Base-by-base conservation (phyloP, 2,113 vertebrate species). In the Limnothrissa miodon region DNA sequence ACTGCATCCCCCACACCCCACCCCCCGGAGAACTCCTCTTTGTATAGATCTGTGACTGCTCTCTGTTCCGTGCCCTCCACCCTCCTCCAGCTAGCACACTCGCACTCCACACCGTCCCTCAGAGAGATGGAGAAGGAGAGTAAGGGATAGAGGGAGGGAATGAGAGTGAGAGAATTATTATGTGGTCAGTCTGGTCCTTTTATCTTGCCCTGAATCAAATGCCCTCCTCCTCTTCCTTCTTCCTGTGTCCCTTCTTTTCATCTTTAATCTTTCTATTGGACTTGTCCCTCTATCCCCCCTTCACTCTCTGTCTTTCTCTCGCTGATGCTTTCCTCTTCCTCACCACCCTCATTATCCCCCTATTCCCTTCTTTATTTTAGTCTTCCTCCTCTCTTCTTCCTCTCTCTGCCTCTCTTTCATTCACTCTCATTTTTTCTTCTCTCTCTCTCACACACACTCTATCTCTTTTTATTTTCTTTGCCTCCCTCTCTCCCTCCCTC, bases 341-440 rank as follows among this genome's bases (percentile, higher is more conserved):
- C 39, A 23, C 10, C n/a, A n/a, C n/a, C n/a, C n/a, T n/a, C n/a
- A n/a, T n/a, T n/a, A n/a, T n/a, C n/a, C n/a, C n/a, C n/a, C n/a
- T n/a, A n/a, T n/a, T n/a, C n/a, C n/a, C n/a, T n/a, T n/a, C n/a
- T n/a, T n/a, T n/a, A n/a, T n/a, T n/a, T n/a, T n/a, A n/a, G n/a
- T 9, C 48, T 62, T 85, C 81, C 59, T 82, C 81, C 85, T 89
- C 82, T 39, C 66, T 79, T n/a, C 78, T 42, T 19, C 5, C 51
- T 56, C 51, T 56, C 5, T 53, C 19, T 56, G 4, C 15, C 62
- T 36, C 5, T 23, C 9, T 25, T 5, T 48, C 36, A 42, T 6
- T 42, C 42, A 42, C 42, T 42, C 42, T 42, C 6, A 4, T 8
- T 59, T 62, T 85, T 80, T 74, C 83, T 80, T 19, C 5, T 42